Evolutionary conservation across 64 coral and sea anemone species (phyloP).

Genomic region (Anthopleura sola): DNA sequence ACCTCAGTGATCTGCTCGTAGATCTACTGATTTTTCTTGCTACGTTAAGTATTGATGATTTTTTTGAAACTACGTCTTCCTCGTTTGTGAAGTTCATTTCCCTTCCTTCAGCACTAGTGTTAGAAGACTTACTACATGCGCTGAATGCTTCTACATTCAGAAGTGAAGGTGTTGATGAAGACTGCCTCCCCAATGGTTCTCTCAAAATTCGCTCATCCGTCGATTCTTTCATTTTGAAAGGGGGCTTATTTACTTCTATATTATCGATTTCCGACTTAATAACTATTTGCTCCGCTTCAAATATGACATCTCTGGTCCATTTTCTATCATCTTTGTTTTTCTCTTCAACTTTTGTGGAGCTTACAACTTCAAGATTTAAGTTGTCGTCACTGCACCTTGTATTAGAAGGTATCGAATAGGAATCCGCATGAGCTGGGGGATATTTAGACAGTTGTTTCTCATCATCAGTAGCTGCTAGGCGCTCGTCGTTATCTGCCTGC

Average conservation of each 20-base stretch:
- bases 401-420: not conserved
- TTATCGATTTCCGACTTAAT: not conserved
- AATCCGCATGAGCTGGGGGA: not conserved
- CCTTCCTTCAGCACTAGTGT: not conserved
- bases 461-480: not conserved
- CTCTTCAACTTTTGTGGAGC: not conserved
- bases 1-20: slow-evolving; percentile 28
- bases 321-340: not conserved
- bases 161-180: too few relatives aligned
- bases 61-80: slow-evolving; percentile 14
- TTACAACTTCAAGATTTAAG: not conserved
- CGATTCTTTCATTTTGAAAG: not conserved
- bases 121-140: not conserved
- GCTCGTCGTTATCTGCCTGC: not conserved
- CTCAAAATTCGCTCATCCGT: not conserved
- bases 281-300: slow-evolving; percentile 1
- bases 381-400: not conserved
- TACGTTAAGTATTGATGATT: slow-evolving; percentile 7
- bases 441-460: not conserved
- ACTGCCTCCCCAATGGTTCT: not conserved
- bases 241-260: not conserved
- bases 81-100: not conserved
- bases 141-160: slow-evolving; percentile 19
- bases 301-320: slow-evolving; percentile 3
- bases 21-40: slow-evolving; percentile 18